Evolutionary conservation across 2,113 vertebrate species (phyloP).

Genomic region (Rhynchopsitta pachyrhyncha): DNA sequence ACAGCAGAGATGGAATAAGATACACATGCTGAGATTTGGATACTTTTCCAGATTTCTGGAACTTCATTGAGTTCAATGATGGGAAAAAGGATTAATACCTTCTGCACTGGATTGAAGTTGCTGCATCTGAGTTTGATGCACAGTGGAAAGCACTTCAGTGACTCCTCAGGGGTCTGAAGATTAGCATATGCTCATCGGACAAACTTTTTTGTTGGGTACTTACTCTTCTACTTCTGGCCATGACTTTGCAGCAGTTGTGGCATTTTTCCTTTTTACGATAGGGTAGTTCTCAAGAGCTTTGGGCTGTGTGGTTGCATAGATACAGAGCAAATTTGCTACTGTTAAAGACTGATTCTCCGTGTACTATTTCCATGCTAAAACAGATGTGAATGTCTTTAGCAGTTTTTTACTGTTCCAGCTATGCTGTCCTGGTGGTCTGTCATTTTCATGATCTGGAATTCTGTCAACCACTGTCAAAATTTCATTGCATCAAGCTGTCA

Average conservation of each 20-base stretch:
- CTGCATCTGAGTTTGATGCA: not conserved
- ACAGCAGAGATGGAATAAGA: not conserved
- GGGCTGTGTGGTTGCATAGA: not conserved
- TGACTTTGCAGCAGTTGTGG: not conserved
- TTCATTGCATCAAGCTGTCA: not conserved
- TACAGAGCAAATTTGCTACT: not conserved
- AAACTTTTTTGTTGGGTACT: not conserved
- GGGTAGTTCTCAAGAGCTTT: not conserved
- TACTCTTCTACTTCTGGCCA: not conserved
- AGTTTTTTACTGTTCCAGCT: not conserved
- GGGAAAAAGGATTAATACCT: not conserved
- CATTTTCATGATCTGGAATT: not conserved
- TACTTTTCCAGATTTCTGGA: not conserved
- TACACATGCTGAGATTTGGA: not conserved
- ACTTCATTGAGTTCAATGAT: not conserved
- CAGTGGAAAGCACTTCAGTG: not conserved
- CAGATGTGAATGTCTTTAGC: not conserved
- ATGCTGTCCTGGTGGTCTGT: not conserved
- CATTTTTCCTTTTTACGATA: not conserved
- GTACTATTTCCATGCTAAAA: not conserved
- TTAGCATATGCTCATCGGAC: not conserved
- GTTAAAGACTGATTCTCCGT: not conserved
- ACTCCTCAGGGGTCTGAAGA: not conserved
- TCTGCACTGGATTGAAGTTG: not conserved
- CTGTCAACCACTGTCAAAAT: not conserved